These are phyloP conservation scores for Anisognathus igniventris DNA, from an alignment of 2,797 vertebrate species.

Conservation along the genomic window DNA sequence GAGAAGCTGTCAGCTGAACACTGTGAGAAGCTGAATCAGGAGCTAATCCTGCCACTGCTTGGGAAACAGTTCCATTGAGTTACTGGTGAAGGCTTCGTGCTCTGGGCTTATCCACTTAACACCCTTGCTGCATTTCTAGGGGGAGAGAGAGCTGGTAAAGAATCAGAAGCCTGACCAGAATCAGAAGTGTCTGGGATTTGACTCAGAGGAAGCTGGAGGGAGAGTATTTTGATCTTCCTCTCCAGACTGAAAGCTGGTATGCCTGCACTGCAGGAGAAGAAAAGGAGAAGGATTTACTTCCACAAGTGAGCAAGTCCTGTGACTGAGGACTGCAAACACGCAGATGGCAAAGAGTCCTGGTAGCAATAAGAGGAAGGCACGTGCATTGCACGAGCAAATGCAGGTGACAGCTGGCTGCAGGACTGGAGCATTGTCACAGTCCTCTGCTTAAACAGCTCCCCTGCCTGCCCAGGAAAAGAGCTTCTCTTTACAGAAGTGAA, in stretches of 20 bases:
- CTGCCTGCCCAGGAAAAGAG: neutral
- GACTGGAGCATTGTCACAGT: neutral
- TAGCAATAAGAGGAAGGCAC: neutral
- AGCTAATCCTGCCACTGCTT: neutral
- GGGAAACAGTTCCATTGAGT: neutral
- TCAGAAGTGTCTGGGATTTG: neutral
- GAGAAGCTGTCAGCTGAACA: neutral
- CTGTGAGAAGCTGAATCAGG: neutral
- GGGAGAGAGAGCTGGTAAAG: neutral
- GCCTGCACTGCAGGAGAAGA: neutral
- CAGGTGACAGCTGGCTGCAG: slow-evolving; percentile 15
- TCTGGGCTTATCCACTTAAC: neutral
- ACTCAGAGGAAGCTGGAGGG: neutral
- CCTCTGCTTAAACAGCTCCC: neutral
- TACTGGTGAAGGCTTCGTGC: neutral
- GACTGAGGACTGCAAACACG: neutral
- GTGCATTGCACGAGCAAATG: neutral
- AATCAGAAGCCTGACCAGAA: neutral
- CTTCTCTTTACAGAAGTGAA: neutral
- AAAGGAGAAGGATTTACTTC: neutral
- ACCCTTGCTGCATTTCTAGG: neutral
- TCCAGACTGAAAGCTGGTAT: neutral
- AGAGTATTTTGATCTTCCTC: neutral
- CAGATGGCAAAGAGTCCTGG: neutral
- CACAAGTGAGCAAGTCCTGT: neutral